phyloP scores from a whole-genome alignment of 2,888 invertebrate species.

The Nomada ruficornis region DNA sequence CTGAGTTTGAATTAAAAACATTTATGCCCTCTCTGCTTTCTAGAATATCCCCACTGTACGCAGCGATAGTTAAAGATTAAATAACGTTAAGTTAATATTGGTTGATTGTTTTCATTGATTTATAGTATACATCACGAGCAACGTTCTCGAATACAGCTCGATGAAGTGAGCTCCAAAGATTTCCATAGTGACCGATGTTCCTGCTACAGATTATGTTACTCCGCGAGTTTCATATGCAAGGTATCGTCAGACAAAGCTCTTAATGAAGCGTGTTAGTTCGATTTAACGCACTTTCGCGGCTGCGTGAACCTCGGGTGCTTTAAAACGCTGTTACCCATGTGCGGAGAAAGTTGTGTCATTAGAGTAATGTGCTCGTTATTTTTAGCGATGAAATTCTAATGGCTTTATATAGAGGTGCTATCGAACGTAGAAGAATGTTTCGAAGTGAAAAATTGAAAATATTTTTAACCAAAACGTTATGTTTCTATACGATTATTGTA shows the following conservation, averaged over 20 bases:
- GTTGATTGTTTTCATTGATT: too few relatives aligned
- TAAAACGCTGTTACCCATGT: background rate
- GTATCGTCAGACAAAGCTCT: background rate
- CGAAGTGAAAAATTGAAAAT: too few relatives aligned
- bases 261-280: constrained; percentile 29
- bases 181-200: background rate
- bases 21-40: too few relatives aligned
- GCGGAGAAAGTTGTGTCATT: constrained; percentile 29
- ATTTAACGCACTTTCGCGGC: constrained; percentile 48
- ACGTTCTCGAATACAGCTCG: too few relatives aligned
- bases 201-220: constrained; percentile 12
- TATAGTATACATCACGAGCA: too few relatives aligned
- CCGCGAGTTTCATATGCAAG: background rate
- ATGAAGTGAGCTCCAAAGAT: too few relatives aligned
- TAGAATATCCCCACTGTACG: too few relatives aligned
- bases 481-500: too few relatives aligned
- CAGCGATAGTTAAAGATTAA: too few relatives aligned
- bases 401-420: background rate
- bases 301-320: background rate
- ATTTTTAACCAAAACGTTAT: too few relatives aligned
- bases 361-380: background rate
- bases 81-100: too few relatives aligned
- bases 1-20: too few relatives aligned
- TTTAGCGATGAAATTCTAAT: background rate
- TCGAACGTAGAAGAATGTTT: background rate